phyloP scores from a whole-genome alignment of 2,797 vertebrate genomes.

The Paguma larvata region DNA sequence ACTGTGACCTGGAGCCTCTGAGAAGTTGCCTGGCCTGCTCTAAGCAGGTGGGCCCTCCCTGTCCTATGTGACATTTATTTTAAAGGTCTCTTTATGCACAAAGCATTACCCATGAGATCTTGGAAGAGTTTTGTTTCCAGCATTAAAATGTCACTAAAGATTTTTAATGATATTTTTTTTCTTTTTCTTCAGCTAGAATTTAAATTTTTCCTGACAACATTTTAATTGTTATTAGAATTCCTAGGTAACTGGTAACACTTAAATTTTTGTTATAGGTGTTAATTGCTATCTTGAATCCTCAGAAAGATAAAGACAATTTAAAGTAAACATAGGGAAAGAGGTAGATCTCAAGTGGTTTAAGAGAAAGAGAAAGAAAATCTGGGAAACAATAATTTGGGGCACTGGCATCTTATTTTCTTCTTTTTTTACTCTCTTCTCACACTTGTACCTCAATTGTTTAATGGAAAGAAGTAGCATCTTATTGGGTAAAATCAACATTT shows the following conservation, averaged over 20 bases:
- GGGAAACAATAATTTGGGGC: constrained; percentile 79
- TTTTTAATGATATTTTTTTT: constrained; percentile 65
- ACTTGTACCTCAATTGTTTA: constrained; percentile 4
- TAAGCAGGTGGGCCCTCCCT: neutral
- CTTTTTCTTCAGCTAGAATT: constrained; percentile 72
- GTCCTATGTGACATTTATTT: constrained; percentile 60
- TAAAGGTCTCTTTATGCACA: constrained; percentile 51
- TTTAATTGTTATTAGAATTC: constrained; percentile 87
- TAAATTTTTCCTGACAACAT: constrained; percentile 77
- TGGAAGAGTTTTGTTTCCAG: constrained; percentile 60
- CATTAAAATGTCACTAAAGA: constrained; percentile 60
- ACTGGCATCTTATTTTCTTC: constrained; percentile 68
- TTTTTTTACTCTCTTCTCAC: constrained; percentile 53
- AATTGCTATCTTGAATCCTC: constrained; percentile 83
- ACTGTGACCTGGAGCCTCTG: neutral
- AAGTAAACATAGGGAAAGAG: constrained; percentile 80
- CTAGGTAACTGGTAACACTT: constrained; percentile 73
- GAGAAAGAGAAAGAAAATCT: neutral
- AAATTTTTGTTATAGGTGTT: constrained; percentile 84
- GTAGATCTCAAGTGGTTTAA: neutral
- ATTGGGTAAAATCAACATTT: constrained; percentile 25
- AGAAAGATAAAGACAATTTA: constrained; percentile 78
- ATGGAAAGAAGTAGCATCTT: constrained; percentile 17
- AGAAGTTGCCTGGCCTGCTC: neutral
- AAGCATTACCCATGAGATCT: constrained; percentile 41